Conservation (phyloP, 2,888 invertebrate genomes). For the Mythimna loreyi region DNA sequence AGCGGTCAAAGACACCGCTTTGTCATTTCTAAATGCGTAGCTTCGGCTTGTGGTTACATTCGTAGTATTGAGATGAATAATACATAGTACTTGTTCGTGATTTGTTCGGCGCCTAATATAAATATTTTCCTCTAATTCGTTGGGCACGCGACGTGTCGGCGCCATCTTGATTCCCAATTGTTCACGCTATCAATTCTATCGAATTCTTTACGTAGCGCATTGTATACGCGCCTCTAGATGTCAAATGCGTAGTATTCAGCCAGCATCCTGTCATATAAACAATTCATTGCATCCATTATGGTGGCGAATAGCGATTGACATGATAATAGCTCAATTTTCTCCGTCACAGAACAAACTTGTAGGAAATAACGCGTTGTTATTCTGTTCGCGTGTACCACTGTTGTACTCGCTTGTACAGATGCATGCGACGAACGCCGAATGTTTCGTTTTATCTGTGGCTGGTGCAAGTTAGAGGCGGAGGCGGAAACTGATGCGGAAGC, state of each 20-base stretch:
- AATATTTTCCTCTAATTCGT: slow-evolving; percentile 20
- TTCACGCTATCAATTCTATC: slow-evolving; percentile 5
- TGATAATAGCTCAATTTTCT: slow-evolving; percentile 69
- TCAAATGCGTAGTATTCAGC: slow-evolving; percentile 23
- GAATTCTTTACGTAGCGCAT: slow-evolving; percentile 21
- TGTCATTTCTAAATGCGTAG: slow-evolving; percentile 12
- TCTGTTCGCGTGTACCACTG: slow-evolving; percentile 71
- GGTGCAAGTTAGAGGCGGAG: slow-evolving; percentile 37
- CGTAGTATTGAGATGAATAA: slow-evolving; percentile 17
- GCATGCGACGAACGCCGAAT: slow-evolving; percentile 64
- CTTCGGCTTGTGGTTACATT: slow-evolving; percentile 9
- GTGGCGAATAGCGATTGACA: slow-evolving; percentile 61
- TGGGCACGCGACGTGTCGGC: slow-evolving; percentile 15
- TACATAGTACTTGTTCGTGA: not conserved
- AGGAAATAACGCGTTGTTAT: slow-evolving; percentile 71
- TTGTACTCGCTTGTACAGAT: slow-evolving; percentile 61
- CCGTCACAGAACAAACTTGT: slow-evolving; percentile 57
- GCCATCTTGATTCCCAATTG: slow-evolving; percentile 48
- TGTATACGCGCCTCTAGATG: slow-evolving; percentile 7
- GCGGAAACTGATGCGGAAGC: slow-evolving; percentile 22
- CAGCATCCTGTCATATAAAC: slow-evolving; percentile 56
- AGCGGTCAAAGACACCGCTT: slow-evolving; percentile 18
- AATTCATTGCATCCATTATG: slow-evolving; percentile 60
- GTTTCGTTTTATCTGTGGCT: slow-evolving; percentile 46
- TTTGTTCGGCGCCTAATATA: not conserved